A percentile compares a stretch with the other conserved stretches of the same genome.
Conservation (phyloP, 1,140 invertebrate genomes). For the Anastrepha obliqua region DNA sequence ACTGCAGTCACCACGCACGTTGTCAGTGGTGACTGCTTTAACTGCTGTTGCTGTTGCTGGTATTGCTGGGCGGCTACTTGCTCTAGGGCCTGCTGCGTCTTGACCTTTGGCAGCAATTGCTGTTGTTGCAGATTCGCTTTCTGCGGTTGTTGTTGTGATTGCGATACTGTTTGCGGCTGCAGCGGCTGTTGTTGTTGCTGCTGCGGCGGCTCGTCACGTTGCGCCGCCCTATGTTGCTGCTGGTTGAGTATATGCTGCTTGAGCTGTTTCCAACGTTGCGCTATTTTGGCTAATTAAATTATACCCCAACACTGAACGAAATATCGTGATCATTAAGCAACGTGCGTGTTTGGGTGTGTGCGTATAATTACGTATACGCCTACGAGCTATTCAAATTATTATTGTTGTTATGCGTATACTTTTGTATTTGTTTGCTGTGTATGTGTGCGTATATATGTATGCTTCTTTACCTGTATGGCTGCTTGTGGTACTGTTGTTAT, state of each 20-base stretch:
- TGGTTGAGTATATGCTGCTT: conserved; percentile 58
- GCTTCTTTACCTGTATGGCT: neutral
- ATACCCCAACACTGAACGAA: conserved; percentile 43
- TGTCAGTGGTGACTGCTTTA: neutral
- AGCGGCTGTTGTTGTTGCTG: too few species aligned
- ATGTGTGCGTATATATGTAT: neutral
- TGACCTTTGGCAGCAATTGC: neutral
- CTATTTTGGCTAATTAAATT: conserved; percentile 58
- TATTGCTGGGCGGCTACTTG: neutral
- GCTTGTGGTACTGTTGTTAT: conserved; percentile 13
- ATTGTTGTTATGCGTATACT: too few species aligned
- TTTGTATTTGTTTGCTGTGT: too few species aligned
- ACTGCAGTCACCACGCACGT: neutral
- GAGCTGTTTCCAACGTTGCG: conserved; percentile 58
- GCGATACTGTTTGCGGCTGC: conserved; percentile 18
- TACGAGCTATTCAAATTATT: too few species aligned
- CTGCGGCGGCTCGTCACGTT: conserved; percentile 25
- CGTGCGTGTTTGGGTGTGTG: too few species aligned
- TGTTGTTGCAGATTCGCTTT: neutral
- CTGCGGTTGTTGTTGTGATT: neutral
- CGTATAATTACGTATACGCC: too few species aligned
- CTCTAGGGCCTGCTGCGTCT: neutral
- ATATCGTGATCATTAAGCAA: conserved; percentile 24
- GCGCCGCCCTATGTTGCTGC: conserved; percentile 54
- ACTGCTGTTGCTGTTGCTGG: neutral